phyloP scores from a whole-genome alignment of 2,888 invertebrate genomes.

The Phyllotreta cruciferae region DNA sequence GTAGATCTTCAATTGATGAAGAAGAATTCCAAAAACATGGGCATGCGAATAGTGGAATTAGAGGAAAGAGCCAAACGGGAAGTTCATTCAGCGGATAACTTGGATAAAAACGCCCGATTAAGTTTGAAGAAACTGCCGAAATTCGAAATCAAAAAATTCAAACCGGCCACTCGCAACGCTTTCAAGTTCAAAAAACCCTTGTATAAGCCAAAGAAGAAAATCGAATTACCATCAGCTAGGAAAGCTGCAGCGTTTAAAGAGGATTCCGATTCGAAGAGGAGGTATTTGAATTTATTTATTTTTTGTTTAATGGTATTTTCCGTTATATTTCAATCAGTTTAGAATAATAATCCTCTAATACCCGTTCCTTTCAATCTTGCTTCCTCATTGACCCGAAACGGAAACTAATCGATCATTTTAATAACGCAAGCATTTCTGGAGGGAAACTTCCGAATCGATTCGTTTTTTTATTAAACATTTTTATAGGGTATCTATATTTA shows the following conservation, averaged over 20 bases:
- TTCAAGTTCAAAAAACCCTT: neutral
- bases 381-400: slow-evolving; percentile 1
- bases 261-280: slow-evolving; percentile 1
- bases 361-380: too few species aligned
- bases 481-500: slow-evolving; percentile 6
- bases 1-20: slow-evolving; percentile 29
- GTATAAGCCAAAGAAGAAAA: neutral
- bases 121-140: neutral
- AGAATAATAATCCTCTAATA: too few species aligned
- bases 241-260: neutral
- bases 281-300: neutral
- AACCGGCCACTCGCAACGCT: neutral
- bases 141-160: slow-evolving; percentile 11
- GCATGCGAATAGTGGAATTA: slow-evolving; percentile 17
- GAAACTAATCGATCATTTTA: slow-evolving; percentile 4
- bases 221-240: slow-evolving; percentile 2
- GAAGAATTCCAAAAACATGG: slow-evolving; percentile 35
- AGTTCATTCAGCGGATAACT: too few species aligned
- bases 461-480: slow-evolving; percentile 21
- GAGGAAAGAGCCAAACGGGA: neutral
- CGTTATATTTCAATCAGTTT: too few species aligned
- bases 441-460: neutral
- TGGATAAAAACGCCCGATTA: too few species aligned
- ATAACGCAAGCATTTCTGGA: slow-evolving; percentile 1
- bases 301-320: neutral